Percentiles rank a stretch among this genome's conserved stretches.
Conservation (phyloP, 1,140 invertebrate genomes). For the Solenopsis fugax region DNA sequence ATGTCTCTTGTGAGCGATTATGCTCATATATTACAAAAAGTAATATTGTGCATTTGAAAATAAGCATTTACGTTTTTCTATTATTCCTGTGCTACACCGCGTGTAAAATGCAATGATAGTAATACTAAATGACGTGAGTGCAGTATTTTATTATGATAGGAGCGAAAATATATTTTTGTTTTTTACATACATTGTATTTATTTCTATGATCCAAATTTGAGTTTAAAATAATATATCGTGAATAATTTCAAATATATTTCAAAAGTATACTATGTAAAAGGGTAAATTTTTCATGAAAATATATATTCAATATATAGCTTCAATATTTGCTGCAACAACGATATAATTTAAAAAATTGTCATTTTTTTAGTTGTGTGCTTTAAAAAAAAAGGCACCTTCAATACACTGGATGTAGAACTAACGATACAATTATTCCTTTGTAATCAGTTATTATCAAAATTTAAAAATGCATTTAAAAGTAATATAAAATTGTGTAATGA, state of each 20-base stretch:
- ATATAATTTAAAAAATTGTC: too few relatives aligned
- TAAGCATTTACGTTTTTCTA: not conserved
- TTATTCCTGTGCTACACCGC: not conserved
- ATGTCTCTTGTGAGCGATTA: conserved; percentile 3
- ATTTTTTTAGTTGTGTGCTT: too few relatives aligned
- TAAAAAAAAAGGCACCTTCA: too few relatives aligned
- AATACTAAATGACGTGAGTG: not conserved
- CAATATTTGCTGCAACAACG: too few relatives aligned
- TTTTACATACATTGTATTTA: not conserved
- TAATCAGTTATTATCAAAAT: too few relatives aligned
- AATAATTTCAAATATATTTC: not conserved
- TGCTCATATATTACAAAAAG: conserved; percentile 19
- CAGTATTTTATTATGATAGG: not conserved
- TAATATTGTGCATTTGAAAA: not conserved
- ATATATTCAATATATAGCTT: not conserved
- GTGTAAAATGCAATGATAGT: not conserved
- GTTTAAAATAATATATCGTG: not conserved
- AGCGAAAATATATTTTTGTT: not conserved
- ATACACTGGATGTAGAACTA: too few relatives aligned
- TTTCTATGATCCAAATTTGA: not conserved
- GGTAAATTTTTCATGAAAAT: not conserved
- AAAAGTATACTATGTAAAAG: not conserved
- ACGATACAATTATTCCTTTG: too few relatives aligned
- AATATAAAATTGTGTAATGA: too few relatives aligned
- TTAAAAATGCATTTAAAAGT: too few relatives aligned